Percentiles rank a stretch among this genome's conserved stretches.
Conservation (phyloP, 2,797 vertebrate genomes). For the Tolypeutes matacus region DNA sequence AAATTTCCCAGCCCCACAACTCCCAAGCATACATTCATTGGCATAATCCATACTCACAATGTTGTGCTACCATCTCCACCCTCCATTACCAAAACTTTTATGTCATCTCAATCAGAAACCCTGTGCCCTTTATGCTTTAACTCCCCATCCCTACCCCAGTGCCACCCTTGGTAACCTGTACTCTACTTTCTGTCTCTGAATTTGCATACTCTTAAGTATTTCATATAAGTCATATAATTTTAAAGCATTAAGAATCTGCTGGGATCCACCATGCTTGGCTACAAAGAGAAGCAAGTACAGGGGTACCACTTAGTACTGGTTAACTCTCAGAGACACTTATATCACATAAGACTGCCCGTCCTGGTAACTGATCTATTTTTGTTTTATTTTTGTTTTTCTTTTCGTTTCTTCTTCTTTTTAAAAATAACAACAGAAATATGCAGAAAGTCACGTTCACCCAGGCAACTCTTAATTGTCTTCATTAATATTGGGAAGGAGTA, state of each 20-base stretch:
- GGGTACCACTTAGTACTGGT: background rate
- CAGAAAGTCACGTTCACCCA: background rate
- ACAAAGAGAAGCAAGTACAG: background rate
- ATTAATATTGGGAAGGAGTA: slow-evolving; percentile 16
- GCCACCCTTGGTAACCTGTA: too few species aligned
- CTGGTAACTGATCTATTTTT: background rate
- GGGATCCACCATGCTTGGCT: background rate
- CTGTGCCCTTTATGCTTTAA: too few species aligned
- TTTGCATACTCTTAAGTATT: too few species aligned
- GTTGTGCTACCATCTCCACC: too few species aligned
- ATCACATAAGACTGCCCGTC: background rate
- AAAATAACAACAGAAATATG: background rate
- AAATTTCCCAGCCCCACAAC: too few species aligned
- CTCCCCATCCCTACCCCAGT: too few species aligned
- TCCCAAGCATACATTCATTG: too few species aligned
- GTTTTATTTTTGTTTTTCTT: background rate
- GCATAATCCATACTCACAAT: too few species aligned
- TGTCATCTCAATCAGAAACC: too few species aligned
- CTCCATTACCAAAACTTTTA: too few species aligned
- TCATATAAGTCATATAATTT: background rate
- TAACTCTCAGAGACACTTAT: background rate
- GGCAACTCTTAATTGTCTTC: background rate
- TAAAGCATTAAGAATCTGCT: background rate
- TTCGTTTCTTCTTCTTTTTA: background rate
- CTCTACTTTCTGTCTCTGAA: too few species aligned